phyloP scores from a whole-genome alignment of 2,797 vertebrate genomes.

The Brachyalestes nurse region DNA sequence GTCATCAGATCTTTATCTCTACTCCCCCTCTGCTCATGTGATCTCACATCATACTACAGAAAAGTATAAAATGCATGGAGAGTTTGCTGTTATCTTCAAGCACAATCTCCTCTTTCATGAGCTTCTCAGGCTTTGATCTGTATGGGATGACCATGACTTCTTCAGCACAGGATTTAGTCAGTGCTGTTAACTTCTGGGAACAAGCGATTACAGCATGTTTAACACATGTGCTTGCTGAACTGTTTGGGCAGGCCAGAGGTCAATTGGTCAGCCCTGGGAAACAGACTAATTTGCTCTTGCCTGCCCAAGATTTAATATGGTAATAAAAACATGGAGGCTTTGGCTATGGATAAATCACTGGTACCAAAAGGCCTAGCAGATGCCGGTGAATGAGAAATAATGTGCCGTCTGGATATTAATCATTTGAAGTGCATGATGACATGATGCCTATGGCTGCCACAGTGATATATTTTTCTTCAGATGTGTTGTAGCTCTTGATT shows the following conservation, averaged over 20 bases:
- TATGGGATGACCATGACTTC: not conserved
- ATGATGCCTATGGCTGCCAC: too few relatives aligned
- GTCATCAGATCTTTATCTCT: not conserved
- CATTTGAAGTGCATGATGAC: not conserved
- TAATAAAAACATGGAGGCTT: constrained; percentile 24
- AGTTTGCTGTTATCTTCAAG: not conserved
- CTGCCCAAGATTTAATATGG: constrained; percentile 45
- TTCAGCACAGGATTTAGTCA: not conserved
- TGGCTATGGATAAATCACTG: not conserved
- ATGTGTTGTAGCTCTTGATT: too few relatives aligned
- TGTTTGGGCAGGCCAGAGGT: constrained; percentile 32
- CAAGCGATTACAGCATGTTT: constrained; percentile 33
- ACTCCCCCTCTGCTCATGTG: not conserved
- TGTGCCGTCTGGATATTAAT: not conserved
- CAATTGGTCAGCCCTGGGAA: constrained; percentile 40
- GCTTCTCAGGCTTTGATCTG: not conserved
- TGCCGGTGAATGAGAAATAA: not conserved
- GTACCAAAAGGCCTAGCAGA: not conserved
- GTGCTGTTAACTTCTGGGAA: not conserved
- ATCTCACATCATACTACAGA: not conserved
- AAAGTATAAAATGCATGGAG: not conserved
- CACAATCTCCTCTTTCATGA: not conserved
- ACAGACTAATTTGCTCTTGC: constrained; percentile 43
- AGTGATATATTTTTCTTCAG: too few relatives aligned
- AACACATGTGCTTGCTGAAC: constrained; percentile 19